Evolutionary conservation across 92 coral and sea anemone genomes (phyloP), one percentile per base, ranked within the genome.

Genomic region (Nematostella vectensis): DNA sequence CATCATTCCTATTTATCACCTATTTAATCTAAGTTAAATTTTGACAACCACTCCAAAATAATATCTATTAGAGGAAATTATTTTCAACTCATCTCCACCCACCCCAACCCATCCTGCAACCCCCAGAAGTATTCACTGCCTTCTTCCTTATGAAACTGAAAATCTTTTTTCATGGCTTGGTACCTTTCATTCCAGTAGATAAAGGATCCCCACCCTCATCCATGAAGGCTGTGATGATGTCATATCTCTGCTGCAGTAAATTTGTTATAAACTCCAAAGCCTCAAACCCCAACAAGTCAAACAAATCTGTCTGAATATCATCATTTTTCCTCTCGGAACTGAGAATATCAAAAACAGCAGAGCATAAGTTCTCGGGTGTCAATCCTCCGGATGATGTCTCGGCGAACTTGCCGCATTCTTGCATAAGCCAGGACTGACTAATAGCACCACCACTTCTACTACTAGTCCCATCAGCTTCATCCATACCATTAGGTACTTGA

Each of bases 261-360:
- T 67, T 76, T 58, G 91, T 79, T 65, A 93, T 93, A 55, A 93
- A 75, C 25, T 87, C 99, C 61, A 93, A 73, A 0, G 85, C 88
- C 68, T 93, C 99, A 79, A 93, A 93, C 0, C 99, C 99, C 19
- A 93, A 72, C 55, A 93, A 65, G 27, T 93, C 99, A 68, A 87
- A 80, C 54, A 93, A 59, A 24, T 93, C 99, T 72, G 88, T 78
- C 59, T 93, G 94, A 31, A 93, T 82, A 59, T 74, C 99, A 11
- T 79, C 76, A 58, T 82, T 57, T 11, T 72, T 80, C 60, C 93
- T 67, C 0, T 76, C 93, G 1, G 99, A 93, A 47, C 94, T 75
- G 39, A 93, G 74, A 75, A 87, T 68, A 54, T 93, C 99, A 93
- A 93, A 93, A 25, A 93, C 38, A 4, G 95, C 99, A 3, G 96